Conservation (phyloP, 2,888 invertebrate genomes). For the Rhopalosiphum nymphaeae region DNA sequence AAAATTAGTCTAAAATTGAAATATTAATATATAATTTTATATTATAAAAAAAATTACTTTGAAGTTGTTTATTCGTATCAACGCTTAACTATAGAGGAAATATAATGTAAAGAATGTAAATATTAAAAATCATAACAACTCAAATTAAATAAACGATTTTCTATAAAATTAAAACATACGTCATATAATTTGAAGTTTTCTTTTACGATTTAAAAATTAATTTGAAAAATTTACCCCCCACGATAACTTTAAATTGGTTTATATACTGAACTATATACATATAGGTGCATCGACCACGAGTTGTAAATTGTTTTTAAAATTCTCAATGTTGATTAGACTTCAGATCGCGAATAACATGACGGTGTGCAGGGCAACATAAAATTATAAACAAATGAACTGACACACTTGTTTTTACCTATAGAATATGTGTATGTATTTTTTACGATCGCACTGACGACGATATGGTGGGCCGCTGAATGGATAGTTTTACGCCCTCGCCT, state of each 20-base stretch:
- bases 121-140: neutral
- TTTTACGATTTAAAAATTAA: neutral
- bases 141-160: neutral
- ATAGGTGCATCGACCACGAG: neutral
- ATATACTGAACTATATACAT: neutral
- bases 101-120: neutral
- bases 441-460: conserved; percentile 20
- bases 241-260: neutral
- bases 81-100: too few relatives aligned
- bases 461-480: conserved; percentile 42
- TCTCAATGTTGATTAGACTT: neutral
- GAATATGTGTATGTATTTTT: neutral
- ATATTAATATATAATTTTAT: neutral
- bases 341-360: neutral
- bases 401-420: neutral
- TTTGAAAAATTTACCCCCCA: neutral
- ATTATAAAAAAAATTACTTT: neutral
- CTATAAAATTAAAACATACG: neutral
- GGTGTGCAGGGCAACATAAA: neutral
- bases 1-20: neutral
- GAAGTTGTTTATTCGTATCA: neutral
- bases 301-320: neutral
- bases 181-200: neutral
- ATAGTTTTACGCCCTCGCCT: conserved; percentile 63
- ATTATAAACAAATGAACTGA: neutral